These are phyloP conservation scores for Atethmia centrago DNA, from an alignment of 2,888 invertebrate genomes.

Conservation along the genomic window DNA sequence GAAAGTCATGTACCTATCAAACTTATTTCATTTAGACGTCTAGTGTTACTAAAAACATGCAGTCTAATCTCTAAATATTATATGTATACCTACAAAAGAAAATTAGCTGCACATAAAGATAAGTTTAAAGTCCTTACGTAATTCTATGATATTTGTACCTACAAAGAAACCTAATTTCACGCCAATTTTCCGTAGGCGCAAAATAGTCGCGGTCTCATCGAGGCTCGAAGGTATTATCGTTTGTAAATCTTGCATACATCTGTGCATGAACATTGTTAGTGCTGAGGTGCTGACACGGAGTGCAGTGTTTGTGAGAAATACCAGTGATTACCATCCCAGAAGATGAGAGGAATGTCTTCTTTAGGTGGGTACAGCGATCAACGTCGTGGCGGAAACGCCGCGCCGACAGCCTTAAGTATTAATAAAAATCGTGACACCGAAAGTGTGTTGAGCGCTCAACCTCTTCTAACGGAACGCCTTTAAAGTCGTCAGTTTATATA, in stretches of 20 bases:
- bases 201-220: not conserved
- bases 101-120: no score
- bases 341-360: not conserved
- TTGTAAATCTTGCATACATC: not conserved
- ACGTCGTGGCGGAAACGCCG: not conserved
- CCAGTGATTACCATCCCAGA: not conserved
- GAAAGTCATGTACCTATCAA: no score
- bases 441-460: not conserved
- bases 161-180: conserved; percentile 16
- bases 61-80: no score
- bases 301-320: conserved; percentile 9
- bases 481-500: no score
- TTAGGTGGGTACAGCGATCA: conserved; percentile 7
- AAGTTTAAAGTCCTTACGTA: no score
- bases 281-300: not conserved
- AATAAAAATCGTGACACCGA: no score
- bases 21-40: no score
- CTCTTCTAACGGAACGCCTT: no score
- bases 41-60: no score
- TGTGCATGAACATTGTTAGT: not conserved
- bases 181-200: conserved; percentile 1
- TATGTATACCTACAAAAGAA: no score
- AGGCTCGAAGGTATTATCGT: not conserved
- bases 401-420: no score
- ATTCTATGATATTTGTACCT: not conserved